Evolutionary conservation across 2,888 invertebrate species (phyloP), one percentile per base, ranked within the genome.

Genomic region (Agrotis clavis): DNA sequence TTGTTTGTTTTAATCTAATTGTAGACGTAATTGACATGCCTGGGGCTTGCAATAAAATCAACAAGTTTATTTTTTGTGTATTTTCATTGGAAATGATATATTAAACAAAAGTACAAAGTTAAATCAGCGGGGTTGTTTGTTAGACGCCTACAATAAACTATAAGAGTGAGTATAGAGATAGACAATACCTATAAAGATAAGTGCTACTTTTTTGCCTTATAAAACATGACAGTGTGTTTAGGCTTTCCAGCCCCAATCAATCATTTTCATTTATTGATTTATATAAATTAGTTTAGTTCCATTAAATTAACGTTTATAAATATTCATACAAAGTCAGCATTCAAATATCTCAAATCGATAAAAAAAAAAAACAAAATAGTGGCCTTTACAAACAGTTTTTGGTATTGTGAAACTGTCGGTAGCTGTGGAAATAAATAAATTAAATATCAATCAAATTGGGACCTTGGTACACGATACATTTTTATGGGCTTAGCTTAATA

Each of bases 371-470:
- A 30, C 7, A 65, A 65, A 60, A 74, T 70, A 47, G 51, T 19
- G 56, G 56, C 25, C 48, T 80, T 59, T 35, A 73, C 57, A 19
- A 63, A 74, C 9, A 74, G n/a, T 80, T 71, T 63, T 65, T 66
- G 51, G 62, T 68, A 74, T 69, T 81, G 70, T 76, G 62, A 59
- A 57, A 59, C 30, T 56, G 2, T 48, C 30, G 14, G 66, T 61
- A 62, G 68, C 68, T 69, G 25, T 5, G 64, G 47, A 47, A 54
- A 56, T 74, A 60, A 67, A 71, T 71, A 60, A 67, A 71, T 71
- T 67, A 62, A 82, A 84, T 62, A 84, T 68, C 69, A 79, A 79
- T 82, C 67, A 73, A 69, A 50, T 51, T 47, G 19, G 16, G 25
- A 65, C 85, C 83, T 83, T 82, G 82, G 51, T 48, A 4, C 9